A percentile compares a stretch with the other conserved stretches of the same genome.
Conservation (phyloP, 1,140 invertebrate species). For the Palaemon carinicauda region DNA sequence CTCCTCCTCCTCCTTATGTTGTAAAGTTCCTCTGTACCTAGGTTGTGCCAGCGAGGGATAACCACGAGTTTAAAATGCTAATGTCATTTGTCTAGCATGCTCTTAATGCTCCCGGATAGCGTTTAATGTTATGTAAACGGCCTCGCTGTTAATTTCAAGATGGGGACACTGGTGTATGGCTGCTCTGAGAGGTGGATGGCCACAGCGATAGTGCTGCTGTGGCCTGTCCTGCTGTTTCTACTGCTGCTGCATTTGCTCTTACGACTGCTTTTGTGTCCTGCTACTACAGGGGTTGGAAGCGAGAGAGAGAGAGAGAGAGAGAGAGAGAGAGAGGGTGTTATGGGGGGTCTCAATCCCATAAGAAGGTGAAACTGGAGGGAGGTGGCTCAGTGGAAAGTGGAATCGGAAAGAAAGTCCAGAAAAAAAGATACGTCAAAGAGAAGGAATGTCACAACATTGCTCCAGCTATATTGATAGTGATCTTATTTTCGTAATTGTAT, state of each 20-base stretch:
- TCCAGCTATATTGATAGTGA: no score
- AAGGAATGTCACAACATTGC: no score
- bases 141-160: slow-evolving; percentile 58
- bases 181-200: slow-evolving; percentile 55
- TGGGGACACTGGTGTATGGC: slow-evolving; percentile 57
- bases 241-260: neutral
- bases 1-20: neutral
- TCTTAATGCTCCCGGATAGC: slow-evolving; percentile 57
- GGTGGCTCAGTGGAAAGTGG: no score
- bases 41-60: slow-evolving; percentile 56
- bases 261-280: neutral
- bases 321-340: neutral
- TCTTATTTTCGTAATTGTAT: no score
- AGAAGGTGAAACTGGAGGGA: no score
- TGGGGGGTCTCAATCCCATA: neutral
- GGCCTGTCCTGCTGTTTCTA: neutral
- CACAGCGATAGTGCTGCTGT: slow-evolving; percentile 34
- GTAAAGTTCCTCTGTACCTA: slow-evolving; percentile 55
- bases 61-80: slow-evolving; percentile 59
- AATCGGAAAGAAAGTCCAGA: no score
- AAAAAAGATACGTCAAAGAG: no score
- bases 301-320: neutral
- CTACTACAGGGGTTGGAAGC: neutral
- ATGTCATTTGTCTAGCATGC: slow-evolving; percentile 59
- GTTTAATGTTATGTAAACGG: slow-evolving; percentile 59